phyloP scores from a whole-genome alignment of 2,888 invertebrate species.

The Ecliptopera silaceata region DNA sequence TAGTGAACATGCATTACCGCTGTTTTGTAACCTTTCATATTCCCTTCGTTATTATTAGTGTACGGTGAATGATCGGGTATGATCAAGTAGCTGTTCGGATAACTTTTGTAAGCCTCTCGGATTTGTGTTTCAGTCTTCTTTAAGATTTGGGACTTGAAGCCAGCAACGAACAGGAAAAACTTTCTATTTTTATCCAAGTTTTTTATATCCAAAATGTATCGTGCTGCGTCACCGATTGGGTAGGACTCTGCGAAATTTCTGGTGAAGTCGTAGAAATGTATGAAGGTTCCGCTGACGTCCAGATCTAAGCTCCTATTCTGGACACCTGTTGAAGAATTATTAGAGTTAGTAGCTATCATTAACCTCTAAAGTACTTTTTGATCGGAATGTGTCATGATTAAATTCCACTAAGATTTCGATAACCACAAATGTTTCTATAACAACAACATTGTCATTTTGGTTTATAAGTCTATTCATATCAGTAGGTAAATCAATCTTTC shows the following conservation, averaged over 20 bases:
- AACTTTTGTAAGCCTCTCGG: slow-evolving; percentile 36
- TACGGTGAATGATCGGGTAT: slow-evolving; percentile 43
- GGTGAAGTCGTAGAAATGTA: slow-evolving; percentile 67
- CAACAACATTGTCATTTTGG: too few relatives aligned
- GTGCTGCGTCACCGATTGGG: slow-evolving; percentile 55
- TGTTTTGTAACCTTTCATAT: slow-evolving; percentile 39
- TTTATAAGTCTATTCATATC: background rate
- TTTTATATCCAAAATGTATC: slow-evolving; percentile 55
- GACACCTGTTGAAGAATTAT: slow-evolving; percentile 49
- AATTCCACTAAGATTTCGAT: too few relatives aligned
- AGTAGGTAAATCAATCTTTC: slow-evolving; percentile 11
- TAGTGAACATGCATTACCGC: slow-evolving; percentile 41
- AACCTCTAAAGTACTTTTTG: too few relatives aligned
- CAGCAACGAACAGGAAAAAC: slow-evolving; percentile 67
- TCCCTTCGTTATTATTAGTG: slow-evolving; percentile 35
- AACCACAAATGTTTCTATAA: too few relatives aligned
- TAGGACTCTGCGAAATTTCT: slow-evolving; percentile 51
- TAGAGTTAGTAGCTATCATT: too few relatives aligned
- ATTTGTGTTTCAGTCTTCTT: slow-evolving; percentile 46
- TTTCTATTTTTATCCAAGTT: slow-evolving; percentile 59
- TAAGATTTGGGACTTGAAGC: slow-evolving; percentile 69
- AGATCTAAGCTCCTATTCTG: slow-evolving; percentile 57
- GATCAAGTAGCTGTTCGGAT: slow-evolving; percentile 40
- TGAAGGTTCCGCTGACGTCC: slow-evolving; percentile 61
- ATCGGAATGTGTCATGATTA: too few relatives aligned